Evolutionary conservation across 2,797 vertebrate genomes (phyloP), one percentile per base, ranked within the genome.

Genomic region (Peromyscus eremicus): DNA sequence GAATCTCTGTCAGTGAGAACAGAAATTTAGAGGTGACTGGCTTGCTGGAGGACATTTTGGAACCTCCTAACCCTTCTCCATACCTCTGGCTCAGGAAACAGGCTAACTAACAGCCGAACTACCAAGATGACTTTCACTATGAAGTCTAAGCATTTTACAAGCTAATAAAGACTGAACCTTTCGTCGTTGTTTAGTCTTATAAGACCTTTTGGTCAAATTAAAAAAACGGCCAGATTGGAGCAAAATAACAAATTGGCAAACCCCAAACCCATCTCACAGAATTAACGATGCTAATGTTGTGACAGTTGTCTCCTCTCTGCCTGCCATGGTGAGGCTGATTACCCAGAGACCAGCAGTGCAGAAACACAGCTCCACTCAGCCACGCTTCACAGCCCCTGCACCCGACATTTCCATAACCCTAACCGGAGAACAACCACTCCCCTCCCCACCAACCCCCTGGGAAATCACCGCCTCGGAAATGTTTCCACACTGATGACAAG

Each of bases 401-500:
- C 68, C 1, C 1, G 79, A 73, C 62, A 70, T 89, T 95, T 91
- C 93, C 95, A 94, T 40, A 94, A 85, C 83, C 55, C 91, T 97
- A 95, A 95, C 57, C 13, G 88, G 37, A 86, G 89, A 96, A 96
- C 93, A 93, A 57, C 68, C 90, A 60, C 40, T 0, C 64, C 70
- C 46, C 9, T 66, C 52, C 9, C 46, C 23, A 4, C 64, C 84
- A 86, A 21, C 64, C 84, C 89, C 94, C 79, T 46, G 70, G 52
- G 87, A 97, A 97, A 93, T 83, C 76, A 94, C 17, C 3, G 5
- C 55, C 96, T 97, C 0, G 0, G 57, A 97, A 95, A 46, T 92
- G 64, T 94, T 96, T 34, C 84, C 32, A 94, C 37, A 25, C 77
- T 40, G 94, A 97, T 93, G 95, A 96, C 92, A 86, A 93, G 92